Evolutionary conservation across 2,888 invertebrate species (phyloP), one percentile per base, ranked within the genome.

Genomic region (Arctia plantaginis): DNA sequence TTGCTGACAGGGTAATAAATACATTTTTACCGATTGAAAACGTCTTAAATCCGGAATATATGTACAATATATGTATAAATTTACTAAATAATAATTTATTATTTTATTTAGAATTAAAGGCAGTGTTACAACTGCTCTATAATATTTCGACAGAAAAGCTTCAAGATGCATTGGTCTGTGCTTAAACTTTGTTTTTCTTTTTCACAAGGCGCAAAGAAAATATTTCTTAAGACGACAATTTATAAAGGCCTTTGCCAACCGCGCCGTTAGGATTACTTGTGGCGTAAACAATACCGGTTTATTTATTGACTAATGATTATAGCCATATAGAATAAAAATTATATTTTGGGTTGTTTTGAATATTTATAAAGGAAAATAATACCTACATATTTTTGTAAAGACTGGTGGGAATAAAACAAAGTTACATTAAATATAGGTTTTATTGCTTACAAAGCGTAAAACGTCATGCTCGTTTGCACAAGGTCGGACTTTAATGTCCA

Each of bases 261-360:
- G 75, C 82, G 79, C 77, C 81, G 79, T 80, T 78, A 71, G 80
- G 81, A 81, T 83, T 85, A 85, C 71, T 76, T 35, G 73, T 80
- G 80, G 78, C 80, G 77, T 78, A 81, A 82, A 85, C 80, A 83
- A 85, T 82, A 77, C 81, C 79, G 47, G 51, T 84, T 85, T 86
- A 86, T 86, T 86, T 87, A 86, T 86, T 83, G 80, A 80, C 79
- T 84, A 83, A 84, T 85, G 79, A 83, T 83, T 83, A 83, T 80
- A 70, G 69, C 70, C 66, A 70, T 72, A 69, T 76, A 71, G 72
- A 71, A 47, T 72, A 66, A 71, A 71, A 73, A 74, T 76, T 72
- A 62, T 78, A 23, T 71, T 75, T 55, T 65, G 15, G 64, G 0
- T 41, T 68, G 18, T 62, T 64, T 33, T 33, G 18, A 44, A 30